Conservation (phyloP, 35 echinoderm and acorn worm genomes). For the Eucidaris tribuloides region DNA sequence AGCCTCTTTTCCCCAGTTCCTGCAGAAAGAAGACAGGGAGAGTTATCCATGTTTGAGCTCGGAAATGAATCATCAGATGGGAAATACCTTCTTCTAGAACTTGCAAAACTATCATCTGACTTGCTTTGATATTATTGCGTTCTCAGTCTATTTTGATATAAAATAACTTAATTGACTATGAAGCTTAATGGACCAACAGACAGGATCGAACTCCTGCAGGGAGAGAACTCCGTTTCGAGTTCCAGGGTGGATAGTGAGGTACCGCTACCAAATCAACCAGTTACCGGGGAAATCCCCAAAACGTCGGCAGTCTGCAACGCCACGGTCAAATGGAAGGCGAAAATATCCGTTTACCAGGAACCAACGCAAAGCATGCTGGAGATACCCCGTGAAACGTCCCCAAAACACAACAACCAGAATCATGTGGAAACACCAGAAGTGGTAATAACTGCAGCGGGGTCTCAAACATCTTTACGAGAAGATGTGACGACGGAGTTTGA, state of each 20-base stretch:
- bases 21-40: too few relatives aligned
- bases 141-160: too few relatives aligned
- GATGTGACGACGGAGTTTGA: not conserved
- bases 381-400: not conserved
- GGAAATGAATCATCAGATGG: too few relatives aligned
- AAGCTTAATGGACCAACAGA: not conserved
- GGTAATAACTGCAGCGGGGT: not conserved
- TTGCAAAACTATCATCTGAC: too few relatives aligned
- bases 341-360: not conserved
- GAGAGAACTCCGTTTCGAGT: not conserved
- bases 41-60: too few relatives aligned
- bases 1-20: too few relatives aligned
- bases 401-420: not conserved
- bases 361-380: not conserved
- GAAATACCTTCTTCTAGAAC: too few relatives aligned
- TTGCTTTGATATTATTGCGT: too few relatives aligned
- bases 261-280: constrained; percentile 1
- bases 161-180: too few relatives aligned
- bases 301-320: constrained; percentile 19
- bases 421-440: not conserved
- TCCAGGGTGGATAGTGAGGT: not conserved
- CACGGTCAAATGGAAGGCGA: constrained; percentile 11
- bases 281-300: constrained; percentile 1
- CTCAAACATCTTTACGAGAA: not conserved
- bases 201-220: constrained; percentile 10